Evolutionary conservation across 2,113 vertebrate genomes (phyloP), one percentile per base, ranked within the genome.

Genomic region (Tangachromis dhanisi): DNA sequence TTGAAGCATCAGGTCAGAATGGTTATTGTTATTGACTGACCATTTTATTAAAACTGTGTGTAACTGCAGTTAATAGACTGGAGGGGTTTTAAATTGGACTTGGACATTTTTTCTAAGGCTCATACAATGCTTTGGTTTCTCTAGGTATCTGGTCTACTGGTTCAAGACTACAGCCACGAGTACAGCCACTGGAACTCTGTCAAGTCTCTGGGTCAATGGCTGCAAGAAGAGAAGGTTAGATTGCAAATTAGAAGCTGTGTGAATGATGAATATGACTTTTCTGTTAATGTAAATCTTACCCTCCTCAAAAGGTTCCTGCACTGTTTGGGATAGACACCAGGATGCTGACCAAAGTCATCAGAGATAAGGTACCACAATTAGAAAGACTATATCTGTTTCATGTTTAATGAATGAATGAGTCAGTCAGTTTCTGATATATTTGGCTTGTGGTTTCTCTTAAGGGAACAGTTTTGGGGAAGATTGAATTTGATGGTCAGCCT

Each of bases 251-350:
- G 14, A 16, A 29, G 3, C 19, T 17, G n/a, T 24, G 47, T 59
- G 9, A 57, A 33, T 57, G 14, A 45, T 49, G 31, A 66, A 31
- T 11, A 9, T 6, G 33, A 47, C 12, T 38, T 10, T 13, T 66
- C 33, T 68, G 3, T 66, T 63, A 40, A 83, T 38, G 55, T 45
- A 17, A 57, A 59, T 88, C 40, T 87, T 55, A 38, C 53, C 93
- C 92, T 61, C 88, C 49, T 92, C 93, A 84, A 66, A 88, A 99
- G 98, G 96, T 99, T 53, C 98, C 98, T 90, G 98, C 98, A 1
- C 94, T 99, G 51, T 99, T 96, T 95, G 98, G 98, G 73, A 96
- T 99, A 59, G 98, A 99, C 90, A 99, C 98, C 83, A 97, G 98
- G 92, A 98, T 98, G 98, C 95, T 99, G 88, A 98, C 98, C 63